Evolutionary conservation across 2,797 vertebrate species (phyloP).

Genomic region (Macroramphosus scolopax): DNA sequence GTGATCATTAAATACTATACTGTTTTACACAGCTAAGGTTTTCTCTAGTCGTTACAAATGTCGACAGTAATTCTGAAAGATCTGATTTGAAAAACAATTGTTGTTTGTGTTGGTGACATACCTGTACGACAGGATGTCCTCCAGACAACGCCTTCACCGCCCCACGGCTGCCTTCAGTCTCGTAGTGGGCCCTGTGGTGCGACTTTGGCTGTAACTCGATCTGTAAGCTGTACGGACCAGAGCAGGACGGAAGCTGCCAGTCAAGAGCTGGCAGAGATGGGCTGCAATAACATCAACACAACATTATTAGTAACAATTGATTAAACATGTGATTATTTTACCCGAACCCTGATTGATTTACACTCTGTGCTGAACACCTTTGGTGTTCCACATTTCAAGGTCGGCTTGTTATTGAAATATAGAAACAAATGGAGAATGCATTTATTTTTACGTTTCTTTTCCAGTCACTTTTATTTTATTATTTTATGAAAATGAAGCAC

Average conservation of each 20-base stretch:
- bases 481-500: conserved; percentile 7
- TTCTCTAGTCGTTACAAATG: too few species aligned
- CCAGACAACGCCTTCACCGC: conserved; percentile 94
- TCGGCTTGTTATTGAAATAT: conserved; percentile 16
- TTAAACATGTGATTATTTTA: background rate
- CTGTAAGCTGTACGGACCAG: conserved; percentile 92
- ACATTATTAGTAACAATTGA: conserved; percentile 3
- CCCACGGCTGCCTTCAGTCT: conserved; percentile 96
- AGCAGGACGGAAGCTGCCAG: conserved; percentile 96
- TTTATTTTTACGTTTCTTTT: background rate
- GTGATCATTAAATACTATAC: too few species aligned
- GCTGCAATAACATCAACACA: conserved; percentile 71
- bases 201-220: conserved; percentile 98
- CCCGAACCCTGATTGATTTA: background rate
- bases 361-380: background rate
- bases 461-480: conserved; percentile 1
- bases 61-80: too few species aligned
- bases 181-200: conserved; percentile 97
- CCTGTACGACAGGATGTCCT: conserved; percentile 96
- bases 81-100: too few species aligned
- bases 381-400: too few species aligned
- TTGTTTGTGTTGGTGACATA: conserved; percentile 59
- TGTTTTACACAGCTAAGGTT: too few species aligned
- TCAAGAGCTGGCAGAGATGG: conserved; percentile 93
- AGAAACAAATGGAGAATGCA: conserved; percentile 1